Evolutionary conservation across 2,797 vertebrate species (phyloP).

Genomic region (Anomalospiza imberbis): DNA sequence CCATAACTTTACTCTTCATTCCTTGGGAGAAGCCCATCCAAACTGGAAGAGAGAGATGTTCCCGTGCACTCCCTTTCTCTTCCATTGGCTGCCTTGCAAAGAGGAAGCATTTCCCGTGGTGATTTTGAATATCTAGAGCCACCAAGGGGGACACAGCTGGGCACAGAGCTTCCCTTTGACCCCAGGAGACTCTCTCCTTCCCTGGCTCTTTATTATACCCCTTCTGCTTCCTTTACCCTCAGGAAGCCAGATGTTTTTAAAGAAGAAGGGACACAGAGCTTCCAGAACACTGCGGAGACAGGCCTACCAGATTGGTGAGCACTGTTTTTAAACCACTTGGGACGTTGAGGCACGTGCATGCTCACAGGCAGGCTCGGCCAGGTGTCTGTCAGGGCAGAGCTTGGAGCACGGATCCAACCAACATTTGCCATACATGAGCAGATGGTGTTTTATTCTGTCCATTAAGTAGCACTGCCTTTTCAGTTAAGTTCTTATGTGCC

Average conservation of each 20-base stretch:
- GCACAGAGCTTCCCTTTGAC: conserved; percentile 32
- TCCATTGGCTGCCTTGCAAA: background rate
- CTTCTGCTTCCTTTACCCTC: conserved; percentile 70
- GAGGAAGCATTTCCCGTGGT: background rate
- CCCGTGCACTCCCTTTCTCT: background rate
- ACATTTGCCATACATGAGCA: background rate
- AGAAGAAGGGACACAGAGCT: conserved; percentile 67
- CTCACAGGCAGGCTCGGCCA: conserved; percentile 35
- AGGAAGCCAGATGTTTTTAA: conserved; percentile 72
- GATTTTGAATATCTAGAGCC: conserved; percentile 12
- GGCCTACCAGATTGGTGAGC: conserved; percentile 66
- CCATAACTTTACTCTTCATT: background rate
- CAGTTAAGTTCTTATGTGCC: background rate
- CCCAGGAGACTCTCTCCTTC: conserved; percentile 56
- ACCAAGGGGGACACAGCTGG: background rate
- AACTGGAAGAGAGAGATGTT: background rate
- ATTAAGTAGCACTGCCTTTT: background rate
- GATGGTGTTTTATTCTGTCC: background rate
- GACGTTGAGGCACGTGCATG: conserved; percentile 60
- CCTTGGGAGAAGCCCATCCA: background rate
- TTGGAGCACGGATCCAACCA: background rate
- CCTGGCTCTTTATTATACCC: conserved; percentile 66
- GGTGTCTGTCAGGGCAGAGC: conserved; percentile 37
- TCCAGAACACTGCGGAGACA: conserved; percentile 64
- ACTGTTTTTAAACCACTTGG: conserved; percentile 56